phyloP scores from a whole-genome alignment of 2,888 invertebrate genomes.

The Rhagium mordax region DNA sequence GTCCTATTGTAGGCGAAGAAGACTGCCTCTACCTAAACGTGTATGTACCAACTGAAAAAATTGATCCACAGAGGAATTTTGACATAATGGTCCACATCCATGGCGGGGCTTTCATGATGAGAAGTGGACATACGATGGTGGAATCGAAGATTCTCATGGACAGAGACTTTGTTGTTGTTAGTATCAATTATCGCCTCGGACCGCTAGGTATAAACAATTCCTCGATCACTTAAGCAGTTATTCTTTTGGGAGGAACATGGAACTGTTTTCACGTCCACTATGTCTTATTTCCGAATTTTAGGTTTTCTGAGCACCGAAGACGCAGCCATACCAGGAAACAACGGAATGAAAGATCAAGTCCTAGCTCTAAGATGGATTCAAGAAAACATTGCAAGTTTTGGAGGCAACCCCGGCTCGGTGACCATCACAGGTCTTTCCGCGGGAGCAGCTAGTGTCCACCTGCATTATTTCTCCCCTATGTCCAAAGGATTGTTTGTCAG shows the following conservation, averaged over 20 bases:
- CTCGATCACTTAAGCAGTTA: not conserved
- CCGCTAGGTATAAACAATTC: conserved; percentile 56
- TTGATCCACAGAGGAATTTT: conserved; percentile 63
- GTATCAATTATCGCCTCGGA: conserved; percentile 63
- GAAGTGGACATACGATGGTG: conserved; percentile 67
- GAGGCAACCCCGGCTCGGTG: no score
- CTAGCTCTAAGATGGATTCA: no score
- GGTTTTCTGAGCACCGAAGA: no score
- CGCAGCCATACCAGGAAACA: no score
- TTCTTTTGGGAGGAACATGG: no score
- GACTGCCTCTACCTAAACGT: conserved; percentile 77
- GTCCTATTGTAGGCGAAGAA: conserved; percentile 74
- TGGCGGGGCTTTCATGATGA: conserved; percentile 69
- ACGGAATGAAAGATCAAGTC: no score
- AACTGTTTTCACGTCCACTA: no score
- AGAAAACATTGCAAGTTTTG: no score
- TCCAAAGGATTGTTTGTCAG: conserved; percentile 71
- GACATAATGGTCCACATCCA: conserved; percentile 70
- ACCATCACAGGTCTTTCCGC: no score
- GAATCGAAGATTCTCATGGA: conserved; percentile 67
- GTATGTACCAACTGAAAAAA: conserved; percentile 71
- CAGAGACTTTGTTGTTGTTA: conserved; percentile 63
- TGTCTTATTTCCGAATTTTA: no score
- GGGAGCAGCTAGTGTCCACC: no score
- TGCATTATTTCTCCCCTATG: no score